phyloP scores from a whole-genome alignment of 2,888 invertebrate genomes.

The Baccha elongata region DNA sequence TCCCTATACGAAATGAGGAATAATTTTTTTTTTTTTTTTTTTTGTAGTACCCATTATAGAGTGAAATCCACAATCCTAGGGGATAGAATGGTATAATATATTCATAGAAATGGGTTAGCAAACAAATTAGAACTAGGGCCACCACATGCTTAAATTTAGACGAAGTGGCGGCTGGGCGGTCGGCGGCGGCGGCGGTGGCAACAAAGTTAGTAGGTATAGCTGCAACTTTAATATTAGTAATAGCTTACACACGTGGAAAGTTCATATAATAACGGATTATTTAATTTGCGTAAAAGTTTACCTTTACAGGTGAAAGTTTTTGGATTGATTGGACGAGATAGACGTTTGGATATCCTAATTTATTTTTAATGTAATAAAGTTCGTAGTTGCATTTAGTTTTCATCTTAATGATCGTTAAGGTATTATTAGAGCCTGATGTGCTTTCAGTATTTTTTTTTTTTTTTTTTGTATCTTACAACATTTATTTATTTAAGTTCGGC shows the following conservation, averaged over 20 bases:
- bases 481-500: no score
- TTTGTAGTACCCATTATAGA: not conserved
- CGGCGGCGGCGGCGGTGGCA: not conserved
- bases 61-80: constrained; percentile 16
- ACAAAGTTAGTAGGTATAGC: no score
- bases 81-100: constrained; percentile 13
- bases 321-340: constrained; percentile 37
- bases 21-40: constrained; percentile 16
- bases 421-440: no score
- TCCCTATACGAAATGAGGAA: constrained; percentile 25
- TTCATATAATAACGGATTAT: constrained; percentile 50
- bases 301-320: constrained; percentile 14
- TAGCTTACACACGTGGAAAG: constrained; percentile 6
- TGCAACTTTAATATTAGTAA: constrained; percentile 19
- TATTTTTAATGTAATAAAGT: constrained; percentile 47
- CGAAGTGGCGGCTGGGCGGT: not conserved
- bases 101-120: constrained; percentile 70
- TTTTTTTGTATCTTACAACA: no score
- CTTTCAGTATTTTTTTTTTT: no score
- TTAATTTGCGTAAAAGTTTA: constrained; percentile 53
- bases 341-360: constrained; percentile 31
- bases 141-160: not conserved
- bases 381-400: not conserved
- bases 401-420: not conserved
- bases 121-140: constrained; percentile 49